Base-by-base conservation (phyloP, 2,888 invertebrate species). In the Danaus chrysippus region DNA sequence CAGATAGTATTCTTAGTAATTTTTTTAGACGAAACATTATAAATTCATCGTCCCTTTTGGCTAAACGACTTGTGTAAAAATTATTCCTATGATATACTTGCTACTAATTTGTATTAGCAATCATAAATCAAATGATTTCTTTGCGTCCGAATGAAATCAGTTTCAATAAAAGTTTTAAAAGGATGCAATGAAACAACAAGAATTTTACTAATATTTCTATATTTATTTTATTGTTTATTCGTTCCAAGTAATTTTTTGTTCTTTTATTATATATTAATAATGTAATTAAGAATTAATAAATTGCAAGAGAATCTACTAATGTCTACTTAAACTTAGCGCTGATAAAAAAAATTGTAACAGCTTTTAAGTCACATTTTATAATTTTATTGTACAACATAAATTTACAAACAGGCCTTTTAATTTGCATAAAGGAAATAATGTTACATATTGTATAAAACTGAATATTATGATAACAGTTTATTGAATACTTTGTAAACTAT, bases 171-270 rank as follows among this genome's bases (percentile, higher is more conserved):
- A 5, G 23, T 2, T 9, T 19, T 53, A 61, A 5, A 60, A 12
- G 58, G 63, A 11, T 15, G 12, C 42, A 86, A 84, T 86, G 76
- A 84, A 84, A 86, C 85, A 79, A 81, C 73, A 67, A 61, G 64
- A 65, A 53, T 70, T 34, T 78, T 84, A 83, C 89, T 90, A 90
- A 84, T 88, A 85, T 83, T 83, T 85, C 87, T 89, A 89, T 89
- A 85, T 85, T 84, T 84, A 84, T 81, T 86, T 86, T 85, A 87
- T 87, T 88, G 88, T 88, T 87, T 86, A 87, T 87, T 86, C 81
- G 83, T 86, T 86, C 81, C 78, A 84, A 86, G 88, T 86, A 86
- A 83, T 88, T 83, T 76, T 83, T 81, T 82, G 79, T 73, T 79
- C 76, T 74, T 84, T 89, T 83, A 78, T 62, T 54, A 58, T 59